Base-by-base conservation (phyloP, 1,140 invertebrate species). In the Charaxes varanes region DNA sequence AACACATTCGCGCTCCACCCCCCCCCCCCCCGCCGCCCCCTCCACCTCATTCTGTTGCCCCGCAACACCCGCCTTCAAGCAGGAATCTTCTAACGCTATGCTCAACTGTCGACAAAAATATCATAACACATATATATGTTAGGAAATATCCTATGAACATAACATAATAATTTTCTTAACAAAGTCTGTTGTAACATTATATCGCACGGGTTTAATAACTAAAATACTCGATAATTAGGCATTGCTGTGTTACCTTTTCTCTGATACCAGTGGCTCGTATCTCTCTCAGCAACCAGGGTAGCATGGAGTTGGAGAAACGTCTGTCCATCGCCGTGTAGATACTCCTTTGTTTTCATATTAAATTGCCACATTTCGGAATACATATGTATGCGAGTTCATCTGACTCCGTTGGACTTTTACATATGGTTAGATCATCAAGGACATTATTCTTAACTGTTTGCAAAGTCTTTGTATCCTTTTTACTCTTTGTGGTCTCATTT, bases 291-390 rank as follows among this genome's bases (percentile, higher is more conserved):
- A 89, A 86, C 91, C 91, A 93, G 2, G 91, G 91, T 43, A 93
- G 62, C 92, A 93, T 93, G n/a, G 90, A 88, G 24, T 86, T 89
- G 19, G 90, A 92, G 50, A 92, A 91, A 23, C 90, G 77, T 13
- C 88, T 85, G 71, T 93, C 91, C 85, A 92, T 91, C 4, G 89
- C 90, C 5, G 91, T 90, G 67, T 85, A 90, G 12, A 92, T 91
- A 15, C 27, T 91, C 76, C 63, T 88, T 90, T 53, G 90, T 92
- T 64, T 87, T 89, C 87, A 88, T 88, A 31, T 17, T 69, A 30
- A 24, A 10, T 16, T 55, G 33, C 7, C n/a, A n/a, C n/a, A n/a
- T n/a, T n/a, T n/a, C n/a, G n/a, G n/a, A n/a, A n/a, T n/a, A n/a
- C n/a, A n/a, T n/a, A n/a, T n/a, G n/a, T n/a, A n/a, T n/a, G n/a